Conservation (phyloP, 37 sponge, comb jelly and placozoan species). For the Theonella swinhoei region DNA sequence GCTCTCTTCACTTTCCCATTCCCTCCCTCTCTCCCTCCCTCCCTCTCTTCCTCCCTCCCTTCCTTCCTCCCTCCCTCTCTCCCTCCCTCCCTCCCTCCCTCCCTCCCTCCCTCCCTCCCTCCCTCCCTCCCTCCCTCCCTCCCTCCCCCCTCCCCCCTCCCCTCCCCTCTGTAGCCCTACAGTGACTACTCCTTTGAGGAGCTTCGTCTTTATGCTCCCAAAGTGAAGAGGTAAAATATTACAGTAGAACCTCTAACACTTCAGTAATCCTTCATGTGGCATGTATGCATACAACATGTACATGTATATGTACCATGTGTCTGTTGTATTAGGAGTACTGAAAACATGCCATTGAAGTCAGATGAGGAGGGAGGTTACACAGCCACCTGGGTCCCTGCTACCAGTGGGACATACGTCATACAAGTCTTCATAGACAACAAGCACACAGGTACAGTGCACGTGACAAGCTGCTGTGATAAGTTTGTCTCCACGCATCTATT, state of each 20-base stretch:
- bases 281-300: not conserved
- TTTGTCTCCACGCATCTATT: not conserved
- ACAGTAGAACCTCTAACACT: too few relatives aligned
- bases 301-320: not conserved
- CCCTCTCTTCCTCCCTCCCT: not conserved
- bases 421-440: conserved; percentile 84
- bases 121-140: not conserved
- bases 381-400: conserved; percentile 80
- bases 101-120: too few relatives aligned
- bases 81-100: too few relatives aligned
- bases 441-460: conserved; percentile 57
- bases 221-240: conserved; percentile 48
- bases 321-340: conserved; percentile 34
- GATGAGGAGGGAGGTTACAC: conserved; percentile 84
- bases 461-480: not conserved
- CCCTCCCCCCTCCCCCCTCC: not conserved
- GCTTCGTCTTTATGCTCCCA: conserved; percentile 80
- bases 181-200: conserved; percentile 90
- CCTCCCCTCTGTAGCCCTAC: conserved; percentile 54
- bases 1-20: too few relatives aligned
- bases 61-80: not conserved
- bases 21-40: not conserved
- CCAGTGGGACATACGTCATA: conserved; percentile 78
- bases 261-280: not conserved
- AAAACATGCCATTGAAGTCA: conserved; percentile 54